A percentile compares a stretch with the other conserved stretches of the same genome.
phyloP scores from a whole-genome alignment of 2,888 invertebrate genomes.

The Clitarchus hookeri region DNA sequence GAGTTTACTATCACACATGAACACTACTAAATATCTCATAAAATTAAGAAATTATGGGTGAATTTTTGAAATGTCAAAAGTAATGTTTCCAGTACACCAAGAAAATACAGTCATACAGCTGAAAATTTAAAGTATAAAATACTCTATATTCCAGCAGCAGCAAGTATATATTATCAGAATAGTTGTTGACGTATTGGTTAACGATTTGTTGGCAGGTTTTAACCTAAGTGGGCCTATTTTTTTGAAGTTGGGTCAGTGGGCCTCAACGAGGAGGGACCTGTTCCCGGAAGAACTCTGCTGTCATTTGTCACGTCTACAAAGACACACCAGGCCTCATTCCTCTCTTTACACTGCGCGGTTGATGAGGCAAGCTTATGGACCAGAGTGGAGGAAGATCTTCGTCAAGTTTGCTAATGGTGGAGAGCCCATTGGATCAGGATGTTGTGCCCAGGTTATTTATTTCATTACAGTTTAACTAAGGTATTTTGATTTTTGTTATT shows the following conservation, averaged over 20 bases:
- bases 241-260: conserved; percentile 60
- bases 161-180: neutral
- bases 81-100: too few relatives aligned
- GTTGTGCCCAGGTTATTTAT: conserved; percentile 56
- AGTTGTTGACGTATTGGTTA: neutral
- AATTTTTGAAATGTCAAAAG: too few relatives aligned
- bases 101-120: too few relatives aligned
- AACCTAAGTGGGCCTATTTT: conserved; percentile 57
- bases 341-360: conserved; percentile 53
- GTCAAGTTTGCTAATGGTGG: conserved; percentile 51
- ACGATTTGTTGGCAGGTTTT: conserved; percentile 47
- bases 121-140: too few relatives aligned
- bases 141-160: too few relatives aligned
- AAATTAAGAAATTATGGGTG: too few relatives aligned
- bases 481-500: neutral
- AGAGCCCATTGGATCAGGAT: conserved; percentile 58
- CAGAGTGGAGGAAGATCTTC: conserved; percentile 52
- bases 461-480: neutral
- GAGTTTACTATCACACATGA: too few relatives aligned
- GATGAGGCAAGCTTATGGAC: conserved; percentile 51
- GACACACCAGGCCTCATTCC: conserved; percentile 50
- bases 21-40: too few relatives aligned
- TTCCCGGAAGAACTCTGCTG: conserved; percentile 56
- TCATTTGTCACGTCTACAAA: conserved; percentile 52
- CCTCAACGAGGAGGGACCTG: conserved; percentile 56